A percentile compares a stretch with the other conserved stretches of the same genome.
phyloP scores from a whole-genome alignment of 2,888 invertebrate genomes.

The Andrena flavipes region DNA sequence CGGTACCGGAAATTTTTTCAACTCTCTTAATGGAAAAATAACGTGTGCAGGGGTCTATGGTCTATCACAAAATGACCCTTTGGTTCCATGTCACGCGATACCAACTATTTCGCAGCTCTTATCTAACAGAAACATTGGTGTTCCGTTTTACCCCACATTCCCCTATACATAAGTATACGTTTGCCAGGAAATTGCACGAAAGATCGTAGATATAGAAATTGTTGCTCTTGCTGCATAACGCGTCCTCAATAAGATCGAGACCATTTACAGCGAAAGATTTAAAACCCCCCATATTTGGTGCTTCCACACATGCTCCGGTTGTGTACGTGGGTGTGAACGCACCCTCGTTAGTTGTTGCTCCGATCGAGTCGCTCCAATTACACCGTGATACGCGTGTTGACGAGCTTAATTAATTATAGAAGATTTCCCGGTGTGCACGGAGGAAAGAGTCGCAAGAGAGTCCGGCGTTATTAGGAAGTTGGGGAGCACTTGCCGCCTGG shows the following conservation, averaged over 20 bases:
- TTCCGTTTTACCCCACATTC: too few relatives aligned
- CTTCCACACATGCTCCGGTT: constrained; percentile 62
- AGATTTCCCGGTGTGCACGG: constrained; percentile 34
- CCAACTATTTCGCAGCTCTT: too few relatives aligned
- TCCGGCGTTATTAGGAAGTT: constrained; percentile 19
- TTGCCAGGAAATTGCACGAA: too few relatives aligned
- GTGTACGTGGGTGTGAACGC: constrained; percentile 69
- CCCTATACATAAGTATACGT: background rate
- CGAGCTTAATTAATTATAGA: constrained; percentile 68
- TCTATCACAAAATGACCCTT: too few relatives aligned
- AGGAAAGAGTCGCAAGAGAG: constrained; percentile 22
- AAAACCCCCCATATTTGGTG: constrained; percentile 70
- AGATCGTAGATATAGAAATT: constrained; percentile 4
- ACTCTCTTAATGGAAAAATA: too few relatives aligned
- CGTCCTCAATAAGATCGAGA: constrained; percentile 18
- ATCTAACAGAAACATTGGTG: too few relatives aligned
- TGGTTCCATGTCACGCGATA: too few relatives aligned
- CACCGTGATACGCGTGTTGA: constrained; percentile 66
- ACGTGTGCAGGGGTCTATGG: too few relatives aligned
- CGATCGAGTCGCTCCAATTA: constrained; percentile 77
- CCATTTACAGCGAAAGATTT: constrained; percentile 52
- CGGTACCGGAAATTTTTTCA: too few relatives aligned
- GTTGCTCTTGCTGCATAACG: background rate
- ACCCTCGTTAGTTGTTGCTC: constrained; percentile 74
- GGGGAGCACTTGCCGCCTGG: constrained; percentile 34